Conservation (phyloP, 2,113 vertebrate genomes). For the Trematomus loennbergii region DNA sequence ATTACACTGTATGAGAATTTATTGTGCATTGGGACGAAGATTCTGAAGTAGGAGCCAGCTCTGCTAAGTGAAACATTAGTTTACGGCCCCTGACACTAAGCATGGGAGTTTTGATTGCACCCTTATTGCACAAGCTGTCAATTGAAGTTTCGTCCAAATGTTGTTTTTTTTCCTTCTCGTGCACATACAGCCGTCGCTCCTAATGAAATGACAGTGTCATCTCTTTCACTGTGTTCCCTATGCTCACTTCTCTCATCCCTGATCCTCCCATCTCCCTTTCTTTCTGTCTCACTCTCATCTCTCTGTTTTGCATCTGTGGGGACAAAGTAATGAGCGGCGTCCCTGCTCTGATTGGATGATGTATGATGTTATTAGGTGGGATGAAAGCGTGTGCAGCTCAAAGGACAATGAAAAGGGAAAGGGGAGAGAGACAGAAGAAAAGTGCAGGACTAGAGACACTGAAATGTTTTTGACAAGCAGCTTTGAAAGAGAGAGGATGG, state of each 20-base stretch:
- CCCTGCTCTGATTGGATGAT: conserved; percentile 75
- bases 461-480: conserved; percentile 67
- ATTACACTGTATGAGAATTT: conserved; percentile 40
- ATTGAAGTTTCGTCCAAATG: conserved; percentile 64
- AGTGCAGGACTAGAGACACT: conserved; percentile 44
- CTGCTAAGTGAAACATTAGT: conserved; percentile 64
- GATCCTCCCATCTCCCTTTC: conserved; percentile 46
- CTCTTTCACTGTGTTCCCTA: conserved; percentile 45
- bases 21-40: conserved; percentile 19
- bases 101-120: conserved; percentile 61
- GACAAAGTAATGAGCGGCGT: conserved; percentile 67
- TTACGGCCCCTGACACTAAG: conserved; percentile 39
- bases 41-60: conserved; percentile 30
- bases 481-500: conserved; percentile 54
- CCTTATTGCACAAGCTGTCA: conserved; percentile 58
- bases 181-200: conserved; percentile 58
- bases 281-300: conserved; percentile 23
- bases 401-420: conserved; percentile 53
- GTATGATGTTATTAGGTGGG: conserved; percentile 69
- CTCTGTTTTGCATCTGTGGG: conserved; percentile 48
- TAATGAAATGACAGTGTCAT: conserved; percentile 64
- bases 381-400: conserved; percentile 76
- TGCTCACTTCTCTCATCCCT: conserved; percentile 46
- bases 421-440: conserved; percentile 22
- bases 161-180: conserved; percentile 25